Base-by-base conservation (phyloP, 2,113 vertebrate genomes). In the Neolamprologus modestus region DNA sequence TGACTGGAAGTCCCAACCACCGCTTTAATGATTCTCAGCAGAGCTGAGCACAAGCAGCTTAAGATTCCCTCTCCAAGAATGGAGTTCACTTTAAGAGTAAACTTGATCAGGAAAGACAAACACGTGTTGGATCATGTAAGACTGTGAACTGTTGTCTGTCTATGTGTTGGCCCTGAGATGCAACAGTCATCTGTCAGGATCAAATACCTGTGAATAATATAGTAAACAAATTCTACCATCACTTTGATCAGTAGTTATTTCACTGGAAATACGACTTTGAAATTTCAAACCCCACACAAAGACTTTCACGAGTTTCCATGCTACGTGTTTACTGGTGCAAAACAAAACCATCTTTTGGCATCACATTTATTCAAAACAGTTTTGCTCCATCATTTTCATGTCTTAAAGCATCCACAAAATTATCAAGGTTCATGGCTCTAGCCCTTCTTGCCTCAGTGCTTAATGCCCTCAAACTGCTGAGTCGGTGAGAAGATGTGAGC, bases 291-390 rank as follows among this genome's bases (percentile, higher is more conserved):
- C 28, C 28, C 28, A 61, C 9, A 61, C 2, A 33, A 16, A 33
- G 16, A 61, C 59, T 0, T 61, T 61, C 28, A 61, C 3, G 1
- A 0, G 57, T 61, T 61, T 17, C 28, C 0, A 17, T 31, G 8
- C 14, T 17, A 61, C 5, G 1, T 61, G 28, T 33, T 61, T 33
- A 2, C 57, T 31, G 8, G 8, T 31, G 26, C 26, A 31, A 59
- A 59, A 59, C 8, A 9, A 59, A 61, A 31, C 3, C 57, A 61
- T 33, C 59, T 19, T 33, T 33, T 9, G 16, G 8, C 0, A 10
- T 33, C 9, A 33, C 28, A 33, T 61, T 61, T 61, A 33, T 61
- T 33, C 28, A 33, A 61, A 61, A 33, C 28, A 0, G 57, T 61
- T 61, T 4, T 19, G 28, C 28, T 61, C 57, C 57, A 31, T 61